phyloP scores from a whole-genome alignment of 2,888 invertebrate species.

The Ophraella communa region DNA sequence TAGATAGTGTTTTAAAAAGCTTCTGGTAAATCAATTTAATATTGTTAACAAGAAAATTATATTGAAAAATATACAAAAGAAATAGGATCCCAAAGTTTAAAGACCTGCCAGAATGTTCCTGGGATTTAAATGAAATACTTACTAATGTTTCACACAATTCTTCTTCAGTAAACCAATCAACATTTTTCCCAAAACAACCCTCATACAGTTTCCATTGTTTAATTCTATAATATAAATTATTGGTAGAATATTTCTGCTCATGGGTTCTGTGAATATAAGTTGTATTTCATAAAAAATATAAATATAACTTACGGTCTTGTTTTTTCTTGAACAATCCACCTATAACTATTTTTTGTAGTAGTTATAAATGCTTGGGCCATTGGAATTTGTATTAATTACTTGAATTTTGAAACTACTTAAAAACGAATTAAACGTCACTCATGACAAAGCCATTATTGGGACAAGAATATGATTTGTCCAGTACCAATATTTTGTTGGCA shows the following conservation, averaged over 20 bases:
- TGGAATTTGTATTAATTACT: too few relatives aligned
- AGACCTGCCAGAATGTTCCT: neutral
- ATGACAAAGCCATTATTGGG: too few relatives aligned
- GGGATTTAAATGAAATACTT: neutral
- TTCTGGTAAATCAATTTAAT: too few relatives aligned
- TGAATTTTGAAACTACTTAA: too few relatives aligned
- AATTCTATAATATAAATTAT: conserved; percentile 5
- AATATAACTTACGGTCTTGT: neutral
- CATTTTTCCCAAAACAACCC: conserved; percentile 6
- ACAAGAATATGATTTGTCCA: too few relatives aligned
- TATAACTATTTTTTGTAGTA: neutral
- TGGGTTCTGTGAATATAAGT: too few relatives aligned
- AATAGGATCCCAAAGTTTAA: too few relatives aligned
- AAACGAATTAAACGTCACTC: too few relatives aligned
- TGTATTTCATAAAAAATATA: neutral
- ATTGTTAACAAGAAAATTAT: too few relatives aligned
- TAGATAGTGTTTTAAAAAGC: neutral
- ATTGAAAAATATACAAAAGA: too few relatives aligned
- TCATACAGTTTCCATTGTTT: neutral
- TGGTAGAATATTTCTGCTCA: neutral
- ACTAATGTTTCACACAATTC: neutral
- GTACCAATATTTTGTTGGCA: too few relatives aligned
- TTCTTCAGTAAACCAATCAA: conserved; percentile 4
- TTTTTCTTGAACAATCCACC: neutral
- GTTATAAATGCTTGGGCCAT: neutral